Evolutionary conservation across 2,888 invertebrate genomes (phyloP).

Genomic region (Cremastinae sp.): DNA sequence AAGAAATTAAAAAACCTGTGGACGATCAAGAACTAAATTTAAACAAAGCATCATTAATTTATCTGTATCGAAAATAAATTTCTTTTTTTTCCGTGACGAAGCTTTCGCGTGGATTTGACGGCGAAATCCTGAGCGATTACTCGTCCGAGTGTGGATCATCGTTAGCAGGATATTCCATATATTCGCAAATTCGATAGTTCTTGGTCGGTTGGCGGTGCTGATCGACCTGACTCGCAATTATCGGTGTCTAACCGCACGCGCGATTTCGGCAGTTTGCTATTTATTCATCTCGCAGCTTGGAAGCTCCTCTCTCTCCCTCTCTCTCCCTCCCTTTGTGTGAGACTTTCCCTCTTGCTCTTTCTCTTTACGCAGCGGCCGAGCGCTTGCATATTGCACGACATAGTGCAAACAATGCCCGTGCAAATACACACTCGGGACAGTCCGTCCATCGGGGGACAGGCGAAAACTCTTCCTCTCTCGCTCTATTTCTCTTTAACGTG

Average conservation of each 20-base stretch:
- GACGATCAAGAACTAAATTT: too few species aligned
- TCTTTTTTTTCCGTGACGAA: not conserved
- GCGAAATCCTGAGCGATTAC: too few species aligned
- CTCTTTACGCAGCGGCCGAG: slow-evolving; percentile 14
- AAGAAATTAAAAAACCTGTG: too few species aligned
- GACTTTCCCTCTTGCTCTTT: slow-evolving; percentile 1
- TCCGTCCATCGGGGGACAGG: slow-evolving; percentile 31
- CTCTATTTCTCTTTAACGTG: not conserved
- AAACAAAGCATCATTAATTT: slow-evolving; percentile 1
- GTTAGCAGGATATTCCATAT: slow-evolving; percentile 7
- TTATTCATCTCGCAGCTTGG: slow-evolving; percentile 68
- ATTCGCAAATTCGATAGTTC: slow-evolving; percentile 56
- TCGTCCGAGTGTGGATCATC: slow-evolving; percentile 1
- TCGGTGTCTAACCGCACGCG: slow-evolving; percentile 65
- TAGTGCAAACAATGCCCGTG: slow-evolving; percentile 66
- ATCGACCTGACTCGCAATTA: slow-evolving; percentile 69
- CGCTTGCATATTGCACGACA: slow-evolving; percentile 60
- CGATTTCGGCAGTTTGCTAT: slow-evolving; percentile 69
- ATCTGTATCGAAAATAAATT: not conserved
- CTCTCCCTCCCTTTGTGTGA: slow-evolving; percentile 6
- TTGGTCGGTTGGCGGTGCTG: slow-evolving; percentile 63
- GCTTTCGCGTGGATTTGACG: not conserved
- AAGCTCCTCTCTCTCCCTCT: slow-evolving; percentile 11
- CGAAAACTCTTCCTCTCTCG: slow-evolving; percentile 14
- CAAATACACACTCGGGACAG: slow-evolving; percentile 61